phyloP scores from a whole-genome alignment of 2,113 vertebrate species.

The Mustelus asterias region DNA sequence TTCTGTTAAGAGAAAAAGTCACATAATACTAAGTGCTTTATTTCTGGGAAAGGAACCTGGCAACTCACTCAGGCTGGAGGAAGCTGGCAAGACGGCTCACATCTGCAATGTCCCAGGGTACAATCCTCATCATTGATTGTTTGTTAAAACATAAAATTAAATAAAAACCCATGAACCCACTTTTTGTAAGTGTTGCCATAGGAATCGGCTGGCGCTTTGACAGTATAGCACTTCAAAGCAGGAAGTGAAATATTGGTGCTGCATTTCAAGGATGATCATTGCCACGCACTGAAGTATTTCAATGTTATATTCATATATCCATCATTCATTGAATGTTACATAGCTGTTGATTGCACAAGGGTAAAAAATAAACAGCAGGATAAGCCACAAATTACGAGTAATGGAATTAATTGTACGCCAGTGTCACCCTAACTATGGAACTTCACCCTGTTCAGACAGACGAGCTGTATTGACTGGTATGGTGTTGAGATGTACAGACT shows the following conservation, averaged over 20 bases:
- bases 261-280: neutral
- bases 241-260: neutral
- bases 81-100: neutral
- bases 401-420: neutral
- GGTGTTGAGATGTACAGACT: neutral
- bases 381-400: neutral
- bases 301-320: neutral
- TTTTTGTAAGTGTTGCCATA: neutral
- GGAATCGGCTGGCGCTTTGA: neutral
- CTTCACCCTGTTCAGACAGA: neutral
- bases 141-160: neutral
- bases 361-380: neutral
- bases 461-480: neutral
- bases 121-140: neutral
- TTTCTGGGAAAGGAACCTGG: no score
- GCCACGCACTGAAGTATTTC: neutral
- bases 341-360: neutral
- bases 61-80: no score
- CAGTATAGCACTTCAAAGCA: neutral
- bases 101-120: neutral
- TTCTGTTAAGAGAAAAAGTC: neutral
- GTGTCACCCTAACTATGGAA: neutral
- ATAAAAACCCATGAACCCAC: neutral
- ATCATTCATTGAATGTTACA: conserved; percentile 20
- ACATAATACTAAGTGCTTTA: neutral